These are phyloP conservation scores for Blennius ocellaris DNA, from an alignment of 2,113 vertebrate genomes.

Conservation along the genomic window DNA sequence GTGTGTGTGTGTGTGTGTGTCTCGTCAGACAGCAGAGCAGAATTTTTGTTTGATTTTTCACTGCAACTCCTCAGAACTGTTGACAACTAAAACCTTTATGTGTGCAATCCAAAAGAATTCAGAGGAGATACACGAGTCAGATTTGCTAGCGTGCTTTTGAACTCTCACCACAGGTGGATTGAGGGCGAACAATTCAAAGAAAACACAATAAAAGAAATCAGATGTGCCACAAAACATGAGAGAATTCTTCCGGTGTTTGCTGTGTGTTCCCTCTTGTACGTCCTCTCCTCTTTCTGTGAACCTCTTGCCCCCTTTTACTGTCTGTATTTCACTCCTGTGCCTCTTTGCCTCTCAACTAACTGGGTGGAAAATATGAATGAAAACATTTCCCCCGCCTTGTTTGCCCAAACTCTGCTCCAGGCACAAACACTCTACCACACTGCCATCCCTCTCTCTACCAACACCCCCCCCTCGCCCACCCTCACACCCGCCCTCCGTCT, in stretches of 20 bases:
- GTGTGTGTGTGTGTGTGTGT: neutral
- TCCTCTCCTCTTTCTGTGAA: conserved; percentile 3
- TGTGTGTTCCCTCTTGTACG: conserved; percentile 19
- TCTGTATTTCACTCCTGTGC: conserved; percentile 24
- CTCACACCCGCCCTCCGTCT: neutral
- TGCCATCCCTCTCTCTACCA: neutral
- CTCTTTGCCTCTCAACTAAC: conserved; percentile 66
- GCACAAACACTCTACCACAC: conserved; percentile 51
- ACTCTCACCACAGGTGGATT: neutral
- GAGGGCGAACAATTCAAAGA: neutral
- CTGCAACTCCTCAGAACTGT: neutral
- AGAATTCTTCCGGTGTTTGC: neutral
- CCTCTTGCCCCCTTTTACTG: conserved; percentile 18
- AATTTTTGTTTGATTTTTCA: neutral
- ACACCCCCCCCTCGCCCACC: neutral
- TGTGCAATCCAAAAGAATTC: neutral
- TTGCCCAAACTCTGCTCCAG: conserved; percentile 57
- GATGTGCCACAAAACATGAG: conserved; percentile 4
- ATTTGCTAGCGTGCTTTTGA: neutral
- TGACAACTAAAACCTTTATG: neutral
- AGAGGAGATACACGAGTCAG: neutral
- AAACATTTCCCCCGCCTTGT: conserved; percentile 65
- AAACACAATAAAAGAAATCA: neutral
- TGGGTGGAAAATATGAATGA: conserved; percentile 84
- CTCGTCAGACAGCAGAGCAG: neutral